phyloP scores from a whole-genome alignment of 2,888 invertebrate genomes.

The Zygogramma bicolorata region DNA sequence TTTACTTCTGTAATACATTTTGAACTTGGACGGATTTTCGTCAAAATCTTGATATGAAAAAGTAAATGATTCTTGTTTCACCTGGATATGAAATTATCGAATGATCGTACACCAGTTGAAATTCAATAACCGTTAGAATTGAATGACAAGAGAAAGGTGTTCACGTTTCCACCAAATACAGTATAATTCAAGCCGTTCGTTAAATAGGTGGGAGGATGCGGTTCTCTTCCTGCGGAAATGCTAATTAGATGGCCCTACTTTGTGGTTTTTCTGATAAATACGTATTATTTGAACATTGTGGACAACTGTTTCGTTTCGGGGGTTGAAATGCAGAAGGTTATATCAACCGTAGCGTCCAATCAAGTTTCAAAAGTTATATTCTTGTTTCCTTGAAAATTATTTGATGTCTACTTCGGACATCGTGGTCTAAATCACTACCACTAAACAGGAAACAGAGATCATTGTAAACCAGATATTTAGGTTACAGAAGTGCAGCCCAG shows the following conservation, averaged over 20 bases:
- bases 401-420: no score
- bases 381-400: no score
- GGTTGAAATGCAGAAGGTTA: background rate
- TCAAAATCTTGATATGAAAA: no score
- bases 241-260: conserved; percentile 58
- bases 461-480: no score
- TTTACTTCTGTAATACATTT: no score
- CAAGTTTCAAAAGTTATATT: no score
- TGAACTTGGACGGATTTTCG: no score
- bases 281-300: background rate
- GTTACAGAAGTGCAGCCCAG: no score
- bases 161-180: background rate
- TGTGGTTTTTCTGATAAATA: conserved; percentile 54
- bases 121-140: background rate
- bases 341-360: background rate
- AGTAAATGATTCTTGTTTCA: no score
- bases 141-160: conserved; percentile 4
- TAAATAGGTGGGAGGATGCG: conserved; percentile 11
- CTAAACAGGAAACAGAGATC: no score
- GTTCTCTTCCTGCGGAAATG: conserved; percentile 47
- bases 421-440: no score
- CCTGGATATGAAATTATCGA: background rate
- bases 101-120: background rate
- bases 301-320: background rate
- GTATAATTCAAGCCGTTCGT: background rate